Conservation (phyloP, 2,113 vertebrate genomes). For the Capreolus pygargus region DNA sequence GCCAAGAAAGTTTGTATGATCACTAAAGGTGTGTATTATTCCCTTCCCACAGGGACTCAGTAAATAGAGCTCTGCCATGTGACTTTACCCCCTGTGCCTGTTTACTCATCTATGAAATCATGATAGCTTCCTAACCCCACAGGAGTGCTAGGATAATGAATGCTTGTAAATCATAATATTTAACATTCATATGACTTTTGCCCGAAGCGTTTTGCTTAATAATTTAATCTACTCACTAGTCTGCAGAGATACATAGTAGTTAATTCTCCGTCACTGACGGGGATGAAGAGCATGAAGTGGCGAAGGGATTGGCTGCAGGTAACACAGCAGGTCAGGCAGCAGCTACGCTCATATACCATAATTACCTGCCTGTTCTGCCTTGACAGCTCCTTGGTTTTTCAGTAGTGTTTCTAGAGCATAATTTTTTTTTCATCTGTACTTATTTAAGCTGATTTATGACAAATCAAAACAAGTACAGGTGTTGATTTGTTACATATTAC, state of each 20-base stretch:
- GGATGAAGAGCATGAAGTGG: conserved; percentile 35
- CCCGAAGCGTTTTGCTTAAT: conserved; percentile 65
- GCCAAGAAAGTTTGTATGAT: conserved; percentile 31
- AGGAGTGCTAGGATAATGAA: conserved; percentile 65
- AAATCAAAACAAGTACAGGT: not conserved
- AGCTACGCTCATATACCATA: not conserved
- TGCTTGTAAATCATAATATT: conserved; percentile 75
- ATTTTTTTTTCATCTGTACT: not conserved
- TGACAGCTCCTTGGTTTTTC: not conserved
- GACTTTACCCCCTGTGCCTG: conserved; percentile 37
- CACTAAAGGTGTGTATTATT: conserved; percentile 11
- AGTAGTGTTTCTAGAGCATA: not conserved
- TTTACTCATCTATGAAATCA: conserved; percentile 57
- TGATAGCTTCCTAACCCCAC: conserved; percentile 63
- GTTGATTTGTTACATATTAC: not conserved
- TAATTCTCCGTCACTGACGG: conserved; percentile 25
- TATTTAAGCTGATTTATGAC: conserved; percentile 35
- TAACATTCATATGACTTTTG: conserved; percentile 69
- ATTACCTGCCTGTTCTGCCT: not conserved
- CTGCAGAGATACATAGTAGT: conserved; percentile 45
- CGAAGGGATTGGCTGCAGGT: conserved; percentile 26
- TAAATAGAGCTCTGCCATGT: conserved; percentile 31
- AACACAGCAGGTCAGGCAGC: conserved; percentile 8
- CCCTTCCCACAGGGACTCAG: conserved; percentile 21
- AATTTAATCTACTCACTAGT: conserved; percentile 69